phyloP scores from a whole-genome alignment of 2,113 vertebrate species.

The Lasiurus cinereus region DNA sequence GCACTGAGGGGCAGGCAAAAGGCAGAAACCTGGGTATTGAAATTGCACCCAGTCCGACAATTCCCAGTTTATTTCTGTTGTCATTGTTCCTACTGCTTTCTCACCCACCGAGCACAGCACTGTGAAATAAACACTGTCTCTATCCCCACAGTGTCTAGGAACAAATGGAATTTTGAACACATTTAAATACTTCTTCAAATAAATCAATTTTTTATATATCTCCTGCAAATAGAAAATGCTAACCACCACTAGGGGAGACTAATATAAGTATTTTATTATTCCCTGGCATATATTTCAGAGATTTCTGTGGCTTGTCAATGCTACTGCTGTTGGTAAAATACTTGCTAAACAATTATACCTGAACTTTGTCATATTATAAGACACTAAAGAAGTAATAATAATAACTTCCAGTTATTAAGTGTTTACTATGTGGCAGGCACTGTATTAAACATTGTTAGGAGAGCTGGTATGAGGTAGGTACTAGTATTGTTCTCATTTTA shows the following conservation, averaged over 20 bases:
- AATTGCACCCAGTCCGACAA: background rate
- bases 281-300: background rate
- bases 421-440: background rate
- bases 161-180: conserved; percentile 49
- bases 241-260: background rate
- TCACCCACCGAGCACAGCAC: background rate
- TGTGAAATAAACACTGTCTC: conserved; percentile 18
- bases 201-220: conserved; percentile 51
- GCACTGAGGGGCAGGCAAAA: conserved; percentile 43
- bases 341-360: background rate
- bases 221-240: conserved; percentile 60
- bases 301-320: background rate
- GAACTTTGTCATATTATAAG: background rate
- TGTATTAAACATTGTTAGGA: background rate
- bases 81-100: background rate
- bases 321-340: conserved; percentile 12
- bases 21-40: conserved; percentile 22
- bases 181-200: conserved; percentile 57
- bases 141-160: background rate
- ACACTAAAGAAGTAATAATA: conserved; percentile 12
- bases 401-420: background rate
- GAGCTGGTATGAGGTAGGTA: background rate
- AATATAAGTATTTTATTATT: background rate
- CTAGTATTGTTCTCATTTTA: conserved; percentile 38
- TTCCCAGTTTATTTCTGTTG: background rate